Evolutionary conservation across 53 echinoderm and acorn worm genomes (phyloP), one percentile per base, ranked within the genome.

Genomic region (Luidia sarsii): DNA sequence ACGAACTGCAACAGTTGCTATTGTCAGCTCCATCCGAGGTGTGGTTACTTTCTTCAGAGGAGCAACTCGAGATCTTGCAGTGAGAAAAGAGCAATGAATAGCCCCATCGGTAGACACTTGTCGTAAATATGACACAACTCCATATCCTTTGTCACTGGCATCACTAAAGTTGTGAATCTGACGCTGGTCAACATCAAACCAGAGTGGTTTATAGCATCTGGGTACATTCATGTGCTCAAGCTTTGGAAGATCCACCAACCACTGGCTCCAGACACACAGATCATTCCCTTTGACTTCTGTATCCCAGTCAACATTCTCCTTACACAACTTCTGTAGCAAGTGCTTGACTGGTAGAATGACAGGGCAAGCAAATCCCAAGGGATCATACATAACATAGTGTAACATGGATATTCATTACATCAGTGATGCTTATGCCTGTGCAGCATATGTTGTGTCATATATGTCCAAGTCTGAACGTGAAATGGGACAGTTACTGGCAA

Each of bases 391-490:
- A n/a, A n/a, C n/a, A n/a, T n/a, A n/a, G n/a, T n/a, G n/a, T 0
- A 84, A 91, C 25, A 91, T 88, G 80, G 83, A 91, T 53, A 64
- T 91, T 34, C 87, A 91, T 39, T 88, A 37, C 59, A 70, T 87
- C 1, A 27, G 79, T 16, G 85, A 91, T 65, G 65, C 67, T 5
- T 88, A 83, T 64, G 70, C 81, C n/a, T n/a, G n/a, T n/a, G n/a
- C n/a, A n/a, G n/a, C n/a, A n/a, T n/a, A n/a, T n/a, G n/a, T n/a
- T n/a, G 3, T 86, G 86, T 71, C 90, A 9, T 90, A 87, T 37
- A 87, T 93, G 52, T 56, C 83, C 2, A 93, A 93, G 50, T 65
- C 90, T 53, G 90, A 87, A 84, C 65, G 93, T 41, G 87, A 93
- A 73, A 90, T 90, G 84, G 84, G 93, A 9, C 39, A 75, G 15